phyloP scores from a whole-genome alignment of 2,113 vertebrate species.

The Psilopogon haemacephalus region DNA sequence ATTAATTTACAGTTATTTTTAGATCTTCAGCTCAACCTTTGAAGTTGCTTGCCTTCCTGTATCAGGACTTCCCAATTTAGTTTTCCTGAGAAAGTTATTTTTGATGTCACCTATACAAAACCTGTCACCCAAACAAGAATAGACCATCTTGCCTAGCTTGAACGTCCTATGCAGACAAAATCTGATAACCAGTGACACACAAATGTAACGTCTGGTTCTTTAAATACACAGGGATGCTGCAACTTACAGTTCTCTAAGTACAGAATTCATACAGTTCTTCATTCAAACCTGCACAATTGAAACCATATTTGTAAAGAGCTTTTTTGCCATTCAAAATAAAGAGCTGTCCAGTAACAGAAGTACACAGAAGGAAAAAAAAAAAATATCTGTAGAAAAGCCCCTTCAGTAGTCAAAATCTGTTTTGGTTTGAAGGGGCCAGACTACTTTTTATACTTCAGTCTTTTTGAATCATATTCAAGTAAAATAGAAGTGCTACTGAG shows the following conservation, averaged over 20 bases:
- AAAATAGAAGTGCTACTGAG: neutral
- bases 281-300: neutral
- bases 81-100: neutral
- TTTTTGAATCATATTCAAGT: neutral
- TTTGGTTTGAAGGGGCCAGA: neutral
- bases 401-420: neutral
- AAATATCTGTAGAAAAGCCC: neutral
- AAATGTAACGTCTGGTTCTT: neutral
- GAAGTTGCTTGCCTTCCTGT: neutral
- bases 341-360: neutral
- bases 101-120: neutral
- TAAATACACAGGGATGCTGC: neutral
- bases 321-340: neutral
- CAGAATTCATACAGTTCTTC: neutral
- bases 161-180: neutral
- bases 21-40: neutral
- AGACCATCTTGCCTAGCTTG: neutral
- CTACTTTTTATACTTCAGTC: neutral
- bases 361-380: neutral
- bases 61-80: neutral
- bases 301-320: neutral
- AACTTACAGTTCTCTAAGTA: neutral
- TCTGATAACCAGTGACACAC: neutral
- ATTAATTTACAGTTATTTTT: neutral
- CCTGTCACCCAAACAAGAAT: neutral